Base-by-base conservation (phyloP, 2,113 vertebrate species). In the Sapajus apella region DNA sequence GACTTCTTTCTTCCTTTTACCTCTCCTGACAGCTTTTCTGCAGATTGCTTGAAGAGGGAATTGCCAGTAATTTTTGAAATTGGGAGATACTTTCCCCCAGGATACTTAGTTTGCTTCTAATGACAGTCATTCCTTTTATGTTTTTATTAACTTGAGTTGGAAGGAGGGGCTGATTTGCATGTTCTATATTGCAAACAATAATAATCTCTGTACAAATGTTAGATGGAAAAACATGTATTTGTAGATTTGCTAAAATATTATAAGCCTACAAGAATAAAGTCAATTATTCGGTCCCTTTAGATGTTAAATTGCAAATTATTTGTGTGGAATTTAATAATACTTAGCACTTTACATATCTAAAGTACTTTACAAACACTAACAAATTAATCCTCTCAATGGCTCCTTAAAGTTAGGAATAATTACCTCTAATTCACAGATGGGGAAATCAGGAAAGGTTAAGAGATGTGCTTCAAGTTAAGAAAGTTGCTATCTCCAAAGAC, bases 291-390 rank as follows among this genome's bases (percentile, higher is more conserved):
- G 86, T 97, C 94, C 94, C 90, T 64, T 94, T 96, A 76, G 94
- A 95, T 89, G 79, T 56, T 52, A 89, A 94, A 97, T 83, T 95
- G 87, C 77, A 96, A 96, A 97, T 97, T 97, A 97, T 95, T 96
- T 97, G 86, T 92, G 90, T 80, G 81, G 64, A 96, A 95, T 96
- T 93, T 96, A 97, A 88, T 94, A 97, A 95, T 56, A 37, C 96
- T 97, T 88, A 95, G 92, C 73, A 93, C 92, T 96, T 96, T 87
- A 91, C 75, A 83, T 81, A 91, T 94, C 86, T 96, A 82, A 95
- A 96, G 92, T 89, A 82, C 90, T 97, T 97, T 87, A 94, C 21
- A 97, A 98, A 97, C 95, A 97, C 93, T 96, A 98, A 96, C 97
- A 97, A 97, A 95, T 97, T 97, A 96, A 96, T 97, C 92, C 91